Evolutionary conservation across 2,797 vertebrate species (phyloP).

Genomic region (Alosa sapidissima): DNA sequence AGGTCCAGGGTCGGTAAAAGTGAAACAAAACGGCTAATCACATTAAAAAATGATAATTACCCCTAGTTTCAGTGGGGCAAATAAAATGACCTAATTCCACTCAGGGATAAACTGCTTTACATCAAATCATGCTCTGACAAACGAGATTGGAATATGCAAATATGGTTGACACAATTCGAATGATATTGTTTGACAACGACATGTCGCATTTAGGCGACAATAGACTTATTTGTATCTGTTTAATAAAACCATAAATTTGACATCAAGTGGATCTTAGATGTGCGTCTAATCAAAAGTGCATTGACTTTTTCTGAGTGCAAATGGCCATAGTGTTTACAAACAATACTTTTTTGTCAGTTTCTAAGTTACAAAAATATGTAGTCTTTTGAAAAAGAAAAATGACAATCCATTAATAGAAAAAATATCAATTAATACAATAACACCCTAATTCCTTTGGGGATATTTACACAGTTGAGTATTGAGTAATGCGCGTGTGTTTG

Average conservation of each 20-base stretch:
- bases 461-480: not conserved
- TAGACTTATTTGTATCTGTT: slow-evolving; percentile 20
- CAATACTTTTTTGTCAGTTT: not conserved
- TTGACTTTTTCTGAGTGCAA: not conserved
- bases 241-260: slow-evolving; percentile 21
- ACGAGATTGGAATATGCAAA: slow-evolving; percentile 25
- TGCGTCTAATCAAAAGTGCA: not conserved
- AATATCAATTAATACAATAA: slow-evolving; percentile 21
- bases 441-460: slow-evolving; percentile 19
- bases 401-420: slow-evolving; percentile 18
- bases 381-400: not conserved
- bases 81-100: slow-evolving; percentile 24
- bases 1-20: not conserved
- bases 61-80: not conserved
- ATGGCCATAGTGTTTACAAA: not conserved
- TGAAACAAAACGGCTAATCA: slow-evolving; percentile 3
- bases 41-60: slow-evolving; percentile 19
- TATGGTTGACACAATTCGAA: slow-evolving; percentile 17
- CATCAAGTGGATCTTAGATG: slow-evolving; percentile 8
- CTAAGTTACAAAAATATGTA: not conserved
- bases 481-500: slow-evolving; percentile 5
- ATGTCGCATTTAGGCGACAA: slow-evolving; percentile 21
- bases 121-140: slow-evolving; percentile 19
- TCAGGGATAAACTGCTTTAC: slow-evolving; percentile 22
- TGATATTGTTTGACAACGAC: slow-evolving; percentile 26